Evolutionary conservation across 2,797 vertebrate species (phyloP), one percentile per base, ranked within the genome.

Genomic region (Gadopsis marmoratus): DNA sequence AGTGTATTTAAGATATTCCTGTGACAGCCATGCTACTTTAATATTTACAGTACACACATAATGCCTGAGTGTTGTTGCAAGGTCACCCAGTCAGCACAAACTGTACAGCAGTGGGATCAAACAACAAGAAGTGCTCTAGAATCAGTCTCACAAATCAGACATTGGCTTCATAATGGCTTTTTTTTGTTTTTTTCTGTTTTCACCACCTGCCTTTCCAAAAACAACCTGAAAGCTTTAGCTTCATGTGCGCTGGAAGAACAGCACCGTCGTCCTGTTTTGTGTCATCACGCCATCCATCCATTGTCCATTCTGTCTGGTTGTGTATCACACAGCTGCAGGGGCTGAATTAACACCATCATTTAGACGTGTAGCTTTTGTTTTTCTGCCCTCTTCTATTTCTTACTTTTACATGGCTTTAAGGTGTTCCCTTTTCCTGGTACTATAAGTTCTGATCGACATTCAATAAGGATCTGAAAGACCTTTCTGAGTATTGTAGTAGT

Each of bases 401-500:
- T 63, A 7, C 16, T 10, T 11, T 41, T 17, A 39, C 35, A 5
- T 53, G n/a, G n/a, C 6, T 56, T 45, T 1, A 35, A 14, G 31
- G 19, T 29, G 54, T 39, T 4, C 45, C 48, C 39, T 37, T 3
- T 10, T 61, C 35, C 43, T 48, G 26, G 16, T 69, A 4, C 31
- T 54, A 0, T 17, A 3, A 23, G n/a, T 17, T 62, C 35, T 56
- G 26, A 33, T 13, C 21, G 45, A 47, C 54, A 16, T 37, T 43
- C 19, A 61, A 9, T 19, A 35, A 37, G 26, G 2, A 39, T 33
- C 53, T 55, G 47, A 51, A 48, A 41, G 31, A 33, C 53, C 59
- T 65, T 50, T 67, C 70, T 74, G 39, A 58, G 5, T 50, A 21
- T 47, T 19, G 45, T 17, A n/a, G 3, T 70, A 39, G 74, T 68